These are phyloP conservation scores for Brachyistius frenatus DNA, from an alignment of 2,113 vertebrate genomes.

Conservation along the genomic window DNA sequence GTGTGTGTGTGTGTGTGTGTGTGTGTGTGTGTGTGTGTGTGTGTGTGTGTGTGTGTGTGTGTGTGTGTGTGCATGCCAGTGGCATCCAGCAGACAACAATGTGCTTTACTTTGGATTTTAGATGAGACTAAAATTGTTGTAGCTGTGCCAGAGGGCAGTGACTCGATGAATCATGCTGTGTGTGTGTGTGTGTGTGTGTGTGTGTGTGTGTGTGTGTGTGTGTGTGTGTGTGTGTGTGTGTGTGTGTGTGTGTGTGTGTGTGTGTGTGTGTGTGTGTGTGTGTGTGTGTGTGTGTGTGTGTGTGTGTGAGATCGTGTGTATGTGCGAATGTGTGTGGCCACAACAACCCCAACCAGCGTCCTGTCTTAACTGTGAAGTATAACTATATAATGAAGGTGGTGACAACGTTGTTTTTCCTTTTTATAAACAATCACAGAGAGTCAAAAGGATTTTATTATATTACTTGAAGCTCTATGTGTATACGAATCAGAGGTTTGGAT, in stretches of 20 bases:
- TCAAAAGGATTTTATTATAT: slow-evolving; percentile 50
- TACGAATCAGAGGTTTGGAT: slow-evolving; percentile 64
- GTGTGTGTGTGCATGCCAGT: slow-evolving; percentile 52
- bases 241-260: slow-evolving; percentile 30
- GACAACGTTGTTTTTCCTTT: slow-evolving; percentile 45
- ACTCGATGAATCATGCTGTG: slow-evolving; percentile 63
- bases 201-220: slow-evolving; percentile 41
- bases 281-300: slow-evolving; percentile 41
- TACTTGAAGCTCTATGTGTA: slow-evolving; percentile 64
- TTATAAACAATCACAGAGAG: slow-evolving; percentile 64
- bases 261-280: slow-evolving; percentile 31
- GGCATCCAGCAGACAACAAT: slow-evolving; percentile 69
- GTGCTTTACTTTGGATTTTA: slow-evolving; percentile 70
- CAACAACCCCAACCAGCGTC: slow-evolving; percentile 71
- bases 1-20: no score
- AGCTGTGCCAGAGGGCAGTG: slow-evolving; percentile 57
- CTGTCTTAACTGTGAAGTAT: slow-evolving; percentile 77
- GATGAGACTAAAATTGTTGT: slow-evolving; percentile 56
- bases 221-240: slow-evolving; percentile 27
- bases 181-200: slow-evolving; percentile 37
- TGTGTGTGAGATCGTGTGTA: slow-evolving; percentile 1
- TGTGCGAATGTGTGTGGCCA: slow-evolving; percentile 46
- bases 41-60: no score
- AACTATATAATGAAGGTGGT: slow-evolving; percentile 59
- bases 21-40: slow-evolving; percentile 17